phyloP scores from a whole-genome alignment of 2,113 vertebrate genomes.

The Tauraco erythrolophus region DNA sequence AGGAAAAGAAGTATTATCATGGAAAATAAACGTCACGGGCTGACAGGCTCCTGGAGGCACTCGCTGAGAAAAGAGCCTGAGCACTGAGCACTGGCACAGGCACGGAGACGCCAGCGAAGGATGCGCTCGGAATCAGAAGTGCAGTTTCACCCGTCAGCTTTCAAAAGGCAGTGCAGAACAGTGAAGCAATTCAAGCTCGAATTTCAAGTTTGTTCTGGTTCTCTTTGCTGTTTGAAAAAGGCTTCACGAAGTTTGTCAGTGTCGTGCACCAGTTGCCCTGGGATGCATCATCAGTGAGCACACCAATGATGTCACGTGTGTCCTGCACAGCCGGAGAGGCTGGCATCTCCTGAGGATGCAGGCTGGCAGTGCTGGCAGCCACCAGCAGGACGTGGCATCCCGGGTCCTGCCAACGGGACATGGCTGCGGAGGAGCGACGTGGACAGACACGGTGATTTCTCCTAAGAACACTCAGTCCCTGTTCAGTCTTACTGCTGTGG shows the following conservation, averaged over 20 bases:
- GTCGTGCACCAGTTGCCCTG: accelerated
- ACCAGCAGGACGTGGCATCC: accelerated
- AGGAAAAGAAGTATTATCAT: not conserved
- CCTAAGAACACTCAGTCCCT: accelerated
- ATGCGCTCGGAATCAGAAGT: accelerated
- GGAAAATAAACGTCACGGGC: not conserved
- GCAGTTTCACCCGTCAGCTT: not conserved
- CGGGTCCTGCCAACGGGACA: accelerated
- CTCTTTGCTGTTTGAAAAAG: not conserved
- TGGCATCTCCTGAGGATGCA: not conserved
- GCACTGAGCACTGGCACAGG: accelerated
- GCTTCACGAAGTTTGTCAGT: not conserved
- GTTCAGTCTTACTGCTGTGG: accelerated
- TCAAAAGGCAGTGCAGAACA: not conserved
- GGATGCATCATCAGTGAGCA: accelerated
- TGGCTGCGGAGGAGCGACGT: accelerated
- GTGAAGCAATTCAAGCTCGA: accelerated
- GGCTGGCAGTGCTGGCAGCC: not conserved
- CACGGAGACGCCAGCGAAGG: not conserved
- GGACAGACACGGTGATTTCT: not conserved
- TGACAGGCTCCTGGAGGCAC: not conserved
- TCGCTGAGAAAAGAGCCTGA: not conserved
- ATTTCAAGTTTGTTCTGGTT: not conserved
- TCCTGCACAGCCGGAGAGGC: accelerated
- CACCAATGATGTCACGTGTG: accelerated